phyloP scores from a whole-genome alignment of 2,113 vertebrate species.

The Labrus mixtus region DNA sequence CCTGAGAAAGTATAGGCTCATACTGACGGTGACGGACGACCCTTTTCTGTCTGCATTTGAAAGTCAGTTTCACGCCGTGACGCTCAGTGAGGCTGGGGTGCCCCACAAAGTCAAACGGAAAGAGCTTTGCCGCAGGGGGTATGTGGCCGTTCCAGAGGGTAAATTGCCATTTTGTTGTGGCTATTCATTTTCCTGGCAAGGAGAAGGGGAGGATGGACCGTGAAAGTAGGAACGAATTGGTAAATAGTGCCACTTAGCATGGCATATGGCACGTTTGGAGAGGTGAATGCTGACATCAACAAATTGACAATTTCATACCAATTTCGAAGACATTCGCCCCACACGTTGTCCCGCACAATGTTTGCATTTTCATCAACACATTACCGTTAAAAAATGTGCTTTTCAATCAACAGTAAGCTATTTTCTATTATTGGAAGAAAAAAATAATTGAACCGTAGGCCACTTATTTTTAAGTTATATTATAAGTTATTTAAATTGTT shows the following conservation, averaged over 20 bases:
- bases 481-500: too few relatives aligned
- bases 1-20: too few relatives aligned
- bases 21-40: not conserved
- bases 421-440: too few relatives aligned
- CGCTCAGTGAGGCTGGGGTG: conserved; percentile 24
- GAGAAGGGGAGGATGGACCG: conserved; percentile 81
- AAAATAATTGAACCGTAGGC: too few relatives aligned
- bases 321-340: conserved; percentile 79
- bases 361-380: too few relatives aligned
- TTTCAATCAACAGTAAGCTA: not conserved
- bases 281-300: conserved; percentile 78
- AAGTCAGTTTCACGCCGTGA: conserved; percentile 52
- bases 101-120: conserved; percentile 64
- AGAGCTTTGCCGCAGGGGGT: conserved; percentile 64
- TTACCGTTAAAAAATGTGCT: not conserved
- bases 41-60: conserved; percentile 30
- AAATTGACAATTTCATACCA: conserved; percentile 87
- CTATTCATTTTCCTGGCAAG: conserved; percentile 75
- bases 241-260: conserved; percentile 77
- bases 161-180: conserved; percentile 82
- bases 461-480: too few relatives aligned
- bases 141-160: conserved; percentile 70
- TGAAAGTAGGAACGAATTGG: conserved; percentile 87
- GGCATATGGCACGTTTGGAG: conserved; percentile 77
- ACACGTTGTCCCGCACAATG: conserved; percentile 64